Base-by-base conservation (phyloP, 2,113 vertebrate species). In the Nothocercus nigrocapillus region DNA sequence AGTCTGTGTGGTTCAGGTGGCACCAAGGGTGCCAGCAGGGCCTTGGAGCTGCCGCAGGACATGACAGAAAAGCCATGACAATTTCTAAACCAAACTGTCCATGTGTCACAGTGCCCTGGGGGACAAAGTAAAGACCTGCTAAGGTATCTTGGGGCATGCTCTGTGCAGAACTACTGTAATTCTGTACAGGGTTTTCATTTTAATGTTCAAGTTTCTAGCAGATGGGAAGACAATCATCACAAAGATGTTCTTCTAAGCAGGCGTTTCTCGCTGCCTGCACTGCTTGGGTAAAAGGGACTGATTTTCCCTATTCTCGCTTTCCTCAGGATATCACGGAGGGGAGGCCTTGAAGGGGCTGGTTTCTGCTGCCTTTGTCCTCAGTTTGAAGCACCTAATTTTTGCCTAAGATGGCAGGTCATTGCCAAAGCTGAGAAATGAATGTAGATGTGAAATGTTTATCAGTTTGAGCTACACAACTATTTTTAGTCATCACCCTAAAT, bases 151-250 rank as follows among this genome's bases (percentile, higher is more conserved):
- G 30, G n/a, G 49, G n/a, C n/a, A 61, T 34, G 8, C 7, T 88
- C 0, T 0, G 47, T 76, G 14, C 53, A 18, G 40, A 69, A 76
- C 36, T 66, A 6, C 49, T 74, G 28, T 59, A 36, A 59, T 40
- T 51, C 34, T 45, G 18, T 58, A 32, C 34, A 66, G 44, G 38
- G 58, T 44, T 64, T 68, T 79, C 1, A 0, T 2, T 4, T 47
- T 45, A 40, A 20, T 53, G 34, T 15, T 85, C 58, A 68, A 56
- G 14, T 7, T 20, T 75, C 25, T 44, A 59, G 27, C 0, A 2
- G 5, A 1, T 24, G 6, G 8, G 25, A 53, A 56, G 53, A 51
- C 0, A 1, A 24, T 62, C 22, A n/a, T 22, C 28, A 10, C 38
- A 45, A 49, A 54, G 22, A 28, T 80, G 34, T 28, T 36, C 67